Conservation (phyloP, 1,140 invertebrate genomes). For the Pogonognathellus flavescens region DNA sequence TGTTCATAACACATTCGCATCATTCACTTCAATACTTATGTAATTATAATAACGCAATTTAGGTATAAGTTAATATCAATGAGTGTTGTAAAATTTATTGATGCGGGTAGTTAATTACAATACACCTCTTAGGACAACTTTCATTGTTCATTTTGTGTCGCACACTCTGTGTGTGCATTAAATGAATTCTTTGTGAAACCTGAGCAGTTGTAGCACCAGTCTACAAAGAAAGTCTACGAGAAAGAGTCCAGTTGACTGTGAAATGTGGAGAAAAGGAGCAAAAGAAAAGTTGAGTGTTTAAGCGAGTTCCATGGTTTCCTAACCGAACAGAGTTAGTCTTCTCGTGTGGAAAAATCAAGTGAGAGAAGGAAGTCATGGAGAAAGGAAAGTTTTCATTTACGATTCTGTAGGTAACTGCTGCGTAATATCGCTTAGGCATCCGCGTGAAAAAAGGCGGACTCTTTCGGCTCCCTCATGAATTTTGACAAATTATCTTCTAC, state of each 20-base stretch:
- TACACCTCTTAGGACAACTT: too few species aligned
- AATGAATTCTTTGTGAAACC: slow-evolving; percentile 23
- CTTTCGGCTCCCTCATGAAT: too few species aligned
- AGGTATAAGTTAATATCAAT: too few species aligned
- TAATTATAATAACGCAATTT: too few species aligned
- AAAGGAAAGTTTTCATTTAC: slow-evolving; percentile 25
- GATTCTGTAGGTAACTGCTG: background rate
- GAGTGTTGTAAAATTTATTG: too few species aligned
- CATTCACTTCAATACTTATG: too few species aligned
- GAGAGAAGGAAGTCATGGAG: slow-evolving; percentile 46
- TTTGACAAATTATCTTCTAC: too few species aligned
- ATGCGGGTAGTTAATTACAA: too few species aligned
- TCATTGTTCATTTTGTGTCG: background rate
- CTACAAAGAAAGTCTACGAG: background rate
- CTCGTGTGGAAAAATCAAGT: slow-evolving; percentile 29
- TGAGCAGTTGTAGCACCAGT: too few species aligned
- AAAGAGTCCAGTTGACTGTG: background rate
- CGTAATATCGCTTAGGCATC: background rate
- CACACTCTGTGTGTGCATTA: background rate
- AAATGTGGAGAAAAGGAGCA: background rate
- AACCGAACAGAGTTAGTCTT: background rate
- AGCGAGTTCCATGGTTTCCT: background rate
- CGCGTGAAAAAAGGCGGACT: too few species aligned
- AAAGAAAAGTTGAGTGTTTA: slow-evolving; percentile 14
- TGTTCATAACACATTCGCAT: too few species aligned